Conservation (phyloP, 2,113 vertebrate species). For the Saguinus imperator region DNA sequence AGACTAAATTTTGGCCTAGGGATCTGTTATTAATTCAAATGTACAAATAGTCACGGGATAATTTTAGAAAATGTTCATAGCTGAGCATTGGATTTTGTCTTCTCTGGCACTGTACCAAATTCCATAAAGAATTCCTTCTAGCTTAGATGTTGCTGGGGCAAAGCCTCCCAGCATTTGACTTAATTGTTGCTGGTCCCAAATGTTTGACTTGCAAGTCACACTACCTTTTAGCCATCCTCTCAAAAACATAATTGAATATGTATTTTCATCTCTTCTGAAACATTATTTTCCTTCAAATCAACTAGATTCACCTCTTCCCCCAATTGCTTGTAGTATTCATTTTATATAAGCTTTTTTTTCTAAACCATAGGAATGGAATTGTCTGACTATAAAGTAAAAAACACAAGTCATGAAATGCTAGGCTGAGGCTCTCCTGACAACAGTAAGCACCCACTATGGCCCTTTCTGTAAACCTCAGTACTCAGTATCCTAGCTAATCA, state of each 20-base stretch:
- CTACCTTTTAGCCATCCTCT: not conserved
- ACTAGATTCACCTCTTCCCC: not conserved
- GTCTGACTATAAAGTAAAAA: not conserved
- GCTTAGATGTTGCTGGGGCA: not conserved
- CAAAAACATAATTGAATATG: not conserved
- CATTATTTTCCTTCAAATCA: not conserved
- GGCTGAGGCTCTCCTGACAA: not conserved
- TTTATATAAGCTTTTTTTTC: not conserved
- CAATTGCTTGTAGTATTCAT: not conserved
- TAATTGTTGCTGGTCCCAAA: not conserved
- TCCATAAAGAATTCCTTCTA: not conserved
- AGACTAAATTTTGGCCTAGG: not conserved
- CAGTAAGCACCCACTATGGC: not conserved
- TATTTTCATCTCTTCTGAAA: not conserved
- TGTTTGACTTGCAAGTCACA: not conserved
- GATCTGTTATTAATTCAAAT: constrained; percentile 29
- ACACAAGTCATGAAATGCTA: not conserved
- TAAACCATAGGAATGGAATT: not conserved
- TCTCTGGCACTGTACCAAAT: not conserved
- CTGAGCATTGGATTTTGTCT: not conserved
- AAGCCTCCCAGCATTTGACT: not conserved
- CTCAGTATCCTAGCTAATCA: not conserved
- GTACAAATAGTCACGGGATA: not conserved
- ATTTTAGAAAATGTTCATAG: constrained; percentile 1
- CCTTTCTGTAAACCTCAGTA: not conserved